Conservation (phyloP, 2,113 vertebrate species). For the Chelonoidis abingdonii region DNA sequence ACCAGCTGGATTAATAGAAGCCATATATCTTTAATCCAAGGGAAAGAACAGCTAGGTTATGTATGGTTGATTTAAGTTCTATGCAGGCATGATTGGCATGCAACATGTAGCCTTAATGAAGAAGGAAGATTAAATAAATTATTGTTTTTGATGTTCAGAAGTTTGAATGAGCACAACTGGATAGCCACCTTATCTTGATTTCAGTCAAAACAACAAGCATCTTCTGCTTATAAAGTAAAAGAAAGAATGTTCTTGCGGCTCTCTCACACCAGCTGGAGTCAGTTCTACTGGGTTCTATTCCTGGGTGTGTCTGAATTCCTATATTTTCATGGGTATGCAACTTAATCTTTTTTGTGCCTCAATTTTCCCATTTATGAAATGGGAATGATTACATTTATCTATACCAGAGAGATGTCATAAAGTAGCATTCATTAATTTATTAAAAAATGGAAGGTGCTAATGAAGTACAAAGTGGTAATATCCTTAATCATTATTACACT, state of each 20-base stretch:
- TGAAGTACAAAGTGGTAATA: neutral
- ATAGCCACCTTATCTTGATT: constrained; percentile 5
- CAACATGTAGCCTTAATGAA: neutral
- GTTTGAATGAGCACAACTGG: constrained; percentile 21
- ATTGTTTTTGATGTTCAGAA: constrained; percentile 15
- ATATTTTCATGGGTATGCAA: neutral
- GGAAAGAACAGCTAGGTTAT: neutral
- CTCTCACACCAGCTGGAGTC: neutral
- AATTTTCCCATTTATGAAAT: neutral
- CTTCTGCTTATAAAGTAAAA: neutral
- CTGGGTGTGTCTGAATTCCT: neutral
- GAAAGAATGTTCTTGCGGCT: neutral
- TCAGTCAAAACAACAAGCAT: neutral
- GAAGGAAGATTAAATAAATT: constrained; percentile 24
- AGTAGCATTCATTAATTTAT: neutral
- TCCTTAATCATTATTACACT: neutral
- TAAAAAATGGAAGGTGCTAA: neutral
- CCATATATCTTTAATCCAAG: neutral
- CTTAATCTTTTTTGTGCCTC: neutral
- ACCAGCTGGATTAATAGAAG: neutral
- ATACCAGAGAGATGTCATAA: neutral
- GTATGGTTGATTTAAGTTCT: neutral
- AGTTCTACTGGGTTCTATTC: neutral
- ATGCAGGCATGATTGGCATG: neutral
- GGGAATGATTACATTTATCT: neutral